Base-by-base conservation (phyloP, 2,113 vertebrate genomes). In the Nyctereutes procyonoides region DNA sequence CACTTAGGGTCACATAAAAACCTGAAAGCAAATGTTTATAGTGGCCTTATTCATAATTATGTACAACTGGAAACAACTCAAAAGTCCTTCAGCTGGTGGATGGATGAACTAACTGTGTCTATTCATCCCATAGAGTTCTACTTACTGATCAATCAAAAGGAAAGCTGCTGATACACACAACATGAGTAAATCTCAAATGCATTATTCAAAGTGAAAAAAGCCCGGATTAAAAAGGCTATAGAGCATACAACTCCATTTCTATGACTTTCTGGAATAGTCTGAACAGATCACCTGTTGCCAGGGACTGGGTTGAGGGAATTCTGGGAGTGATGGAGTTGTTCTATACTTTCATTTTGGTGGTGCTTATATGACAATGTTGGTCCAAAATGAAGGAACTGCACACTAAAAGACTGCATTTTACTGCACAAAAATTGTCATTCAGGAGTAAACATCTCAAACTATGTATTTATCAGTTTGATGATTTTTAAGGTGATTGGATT, bases 401-500 rank as follows among this genome's bases (percentile, higher is more conserved):
- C 10, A 26, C 15, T n/a, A 16, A 71, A 73, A 22, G 16, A 62
- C 15, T 77, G 20, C 32, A 71, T n/a, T 79, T 85, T 15, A 43
- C 3, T 26, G 20, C 15, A 16, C 28, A n/a, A 19, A 53, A 26
- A 32, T 43, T 83, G 35, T 43, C 32, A 48, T 62, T 93, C 86
- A 80, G 48, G 53, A 90, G 62, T n/a, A 71, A 85, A 51, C 20
- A 87, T 14, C 38, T 88, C 43, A 19, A 48, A 17, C 20, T 22
- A n/a, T 19, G n/a, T 24, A 51, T 43, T 58, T 26, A 35, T 15
- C 11, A 8, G 71, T 51, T 43, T n/a, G 28, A 6, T 56, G 56
- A 65, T 74, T 94, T 94, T 81, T 32, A 74, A 88, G 67, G 71
- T 69, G 93, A 43, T 35, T 12, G 15, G 26, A 16, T 60, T 10